Evolutionary conservation across 2,113 vertebrate genomes (phyloP), one percentile per base, ranked within the genome.

Genomic region (Amphiprion percula): DNA sequence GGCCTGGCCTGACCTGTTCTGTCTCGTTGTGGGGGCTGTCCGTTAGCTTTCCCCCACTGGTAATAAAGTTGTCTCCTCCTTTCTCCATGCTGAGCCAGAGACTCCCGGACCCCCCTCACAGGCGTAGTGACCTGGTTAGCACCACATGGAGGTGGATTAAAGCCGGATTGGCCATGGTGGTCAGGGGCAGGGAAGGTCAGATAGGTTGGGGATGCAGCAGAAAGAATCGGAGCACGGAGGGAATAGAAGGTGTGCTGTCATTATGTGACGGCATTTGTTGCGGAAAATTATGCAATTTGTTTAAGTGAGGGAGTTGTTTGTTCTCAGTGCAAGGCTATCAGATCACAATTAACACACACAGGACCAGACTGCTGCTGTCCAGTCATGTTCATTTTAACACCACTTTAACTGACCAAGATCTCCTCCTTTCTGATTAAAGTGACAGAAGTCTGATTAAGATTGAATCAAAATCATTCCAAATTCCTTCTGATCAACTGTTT

Each of bases 11-110:
- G 83, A 87, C 82, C 88, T 84, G 2, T 58, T 86, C 80, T 90
- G 84, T 89, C 73, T 88, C 73, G 33, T 2, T 66, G 24, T 4
- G 4, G 53, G 67, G 71, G 71, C 60, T 74, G 63, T 90, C 84
- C 77, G 44, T 87, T 87, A 74, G 66, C 76, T 78, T 88, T 87
- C 50, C 59, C 74, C 68, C 66, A 67, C 74, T 92, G 85, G 60
- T 94, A 94, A 94, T 95, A 88, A 95, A 96, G 94, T 90, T 86
- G 93, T 96, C 91, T 92, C 72, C 82, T 82, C 64, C 59, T 90
- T 84, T 88, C 85, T 79, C 71, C 85, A 77, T 85, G 88, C 81
- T 67, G 84, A 81, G 70, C 58, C 63, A 46, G 26, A 82, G 77
- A 85, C 77, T 74, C 47, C 65, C 50, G 55, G 77, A 80, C 79